A percentile compares a stretch with the other conserved stretches of the same genome.
phyloP scores from a whole-genome alignment of 1,140 invertebrate species.

The Littorina saxatilis region DNA sequence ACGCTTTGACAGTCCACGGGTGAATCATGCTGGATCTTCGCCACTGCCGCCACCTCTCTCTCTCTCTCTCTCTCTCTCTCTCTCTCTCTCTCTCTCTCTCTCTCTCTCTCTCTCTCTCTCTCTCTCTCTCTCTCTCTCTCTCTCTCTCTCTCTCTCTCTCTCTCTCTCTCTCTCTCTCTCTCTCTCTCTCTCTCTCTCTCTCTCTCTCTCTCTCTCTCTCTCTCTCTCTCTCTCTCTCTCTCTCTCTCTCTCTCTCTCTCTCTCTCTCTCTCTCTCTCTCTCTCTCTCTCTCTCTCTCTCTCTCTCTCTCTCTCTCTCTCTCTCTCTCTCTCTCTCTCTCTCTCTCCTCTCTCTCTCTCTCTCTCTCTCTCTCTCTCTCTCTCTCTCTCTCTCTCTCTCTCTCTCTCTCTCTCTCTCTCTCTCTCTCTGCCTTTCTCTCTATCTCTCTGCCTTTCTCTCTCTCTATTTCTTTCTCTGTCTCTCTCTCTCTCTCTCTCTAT shows the following conservation, averaged over 20 bases:
- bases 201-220: constrained; percentile 20
- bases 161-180: too few species aligned
- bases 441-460: too few species aligned
- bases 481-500: too few species aligned
- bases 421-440: too few species aligned
- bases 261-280: background rate
- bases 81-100: constrained; percentile 33
- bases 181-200: constrained; percentile 18
- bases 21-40: background rate
- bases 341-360: background rate
- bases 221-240: constrained; percentile 14
- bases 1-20: background rate
- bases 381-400: too few species aligned
- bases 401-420: too few species aligned
- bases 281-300: background rate
- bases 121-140: constrained; percentile 2
- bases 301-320: background rate
- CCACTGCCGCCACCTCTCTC: background rate
- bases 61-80: constrained; percentile 11
- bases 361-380: too few species aligned
- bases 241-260: background rate
- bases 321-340: background rate
- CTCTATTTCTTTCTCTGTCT: too few species aligned
- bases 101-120: background rate
- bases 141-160: constrained; percentile 19